These are phyloP conservation scores for Drosophila ambigua DNA, from an alignment of 1,140 invertebrate genomes.

Conservation along the genomic window DNA sequence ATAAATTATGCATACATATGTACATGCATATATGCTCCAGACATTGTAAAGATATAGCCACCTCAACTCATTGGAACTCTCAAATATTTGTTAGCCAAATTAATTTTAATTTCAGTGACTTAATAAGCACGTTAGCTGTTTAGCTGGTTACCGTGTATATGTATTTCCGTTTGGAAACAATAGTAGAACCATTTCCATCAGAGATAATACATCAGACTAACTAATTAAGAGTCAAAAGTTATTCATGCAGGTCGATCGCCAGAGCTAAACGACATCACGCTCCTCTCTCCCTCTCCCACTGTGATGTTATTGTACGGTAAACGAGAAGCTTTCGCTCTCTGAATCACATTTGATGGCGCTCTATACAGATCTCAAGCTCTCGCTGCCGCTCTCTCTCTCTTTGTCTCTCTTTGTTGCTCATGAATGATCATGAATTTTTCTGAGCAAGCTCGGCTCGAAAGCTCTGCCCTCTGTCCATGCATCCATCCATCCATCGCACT, in stretches of 20 bases:
- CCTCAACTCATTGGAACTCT: too few species aligned
- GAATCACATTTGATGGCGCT: too few species aligned
- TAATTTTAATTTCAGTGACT: not conserved
- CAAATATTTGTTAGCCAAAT: too few species aligned
- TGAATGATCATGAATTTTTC: constrained; percentile 15
- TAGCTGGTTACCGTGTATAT: constrained; percentile 18
- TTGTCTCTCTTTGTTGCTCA: constrained; percentile 1
- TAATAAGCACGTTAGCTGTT: constrained; percentile 2
- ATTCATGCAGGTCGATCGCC: constrained; percentile 31
- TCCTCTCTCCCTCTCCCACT: too few species aligned
- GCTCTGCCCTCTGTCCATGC: not conserved
- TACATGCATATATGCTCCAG: not conserved
- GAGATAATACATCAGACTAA: constrained; percentile 42
- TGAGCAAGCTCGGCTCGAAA: constrained; percentile 73
- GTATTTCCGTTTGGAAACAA: constrained; percentile 65
- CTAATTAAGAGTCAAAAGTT: constrained; percentile 59
- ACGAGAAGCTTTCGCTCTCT: constrained; percentile 21
- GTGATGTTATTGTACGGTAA: too few species aligned
- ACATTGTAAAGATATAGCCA: constrained; percentile 2
- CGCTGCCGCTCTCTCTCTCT: constrained; percentile 13
- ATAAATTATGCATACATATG: too few species aligned
- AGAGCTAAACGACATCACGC: too few species aligned
- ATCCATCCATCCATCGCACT: not conserved
- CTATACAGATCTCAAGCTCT: constrained; percentile 6
- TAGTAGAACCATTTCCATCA: constrained; percentile 23